These are phyloP conservation scores for Eucriotettix oculatus DNA, from an alignment of 2,888 invertebrate genomes.

Conservation along the genomic window DNA sequence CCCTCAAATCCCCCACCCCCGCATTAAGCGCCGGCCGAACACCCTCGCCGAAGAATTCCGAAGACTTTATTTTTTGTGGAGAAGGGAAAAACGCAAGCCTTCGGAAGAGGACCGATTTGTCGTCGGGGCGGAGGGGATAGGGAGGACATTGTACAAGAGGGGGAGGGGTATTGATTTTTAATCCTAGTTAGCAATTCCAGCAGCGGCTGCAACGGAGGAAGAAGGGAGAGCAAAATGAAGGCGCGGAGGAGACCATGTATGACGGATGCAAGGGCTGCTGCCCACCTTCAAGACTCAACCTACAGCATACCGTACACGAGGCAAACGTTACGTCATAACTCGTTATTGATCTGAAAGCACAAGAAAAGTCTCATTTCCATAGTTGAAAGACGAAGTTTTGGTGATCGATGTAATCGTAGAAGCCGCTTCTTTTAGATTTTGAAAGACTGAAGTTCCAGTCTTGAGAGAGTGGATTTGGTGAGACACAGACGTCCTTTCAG, in stretches of 20 bases:
- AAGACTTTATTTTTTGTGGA: constrained; percentile 2
- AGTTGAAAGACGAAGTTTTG: too few species aligned
- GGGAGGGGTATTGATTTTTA: constrained; percentile 14
- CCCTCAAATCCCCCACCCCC: constrained; percentile 1
- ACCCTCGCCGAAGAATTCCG: constrained; percentile 7
- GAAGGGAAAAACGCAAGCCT: constrained; percentile 1
- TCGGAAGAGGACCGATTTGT: constrained; percentile 5
- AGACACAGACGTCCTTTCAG: too few species aligned
- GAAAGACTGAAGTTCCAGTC: too few species aligned
- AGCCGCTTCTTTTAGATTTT: too few species aligned
- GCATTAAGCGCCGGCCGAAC: not conserved
- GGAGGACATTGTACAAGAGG: constrained; percentile 6
- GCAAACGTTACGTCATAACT: too few species aligned
- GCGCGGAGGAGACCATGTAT: not conserved
- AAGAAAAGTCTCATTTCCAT: too few species aligned
- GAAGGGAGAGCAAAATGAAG: constrained; percentile 2
- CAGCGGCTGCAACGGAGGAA: constrained; percentile 1
- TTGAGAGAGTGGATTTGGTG: too few species aligned
- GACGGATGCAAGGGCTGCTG: too few species aligned
- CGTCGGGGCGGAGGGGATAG: not conserved
- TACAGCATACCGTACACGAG: too few species aligned
- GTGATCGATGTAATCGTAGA: too few species aligned
- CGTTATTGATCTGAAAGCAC: too few species aligned
- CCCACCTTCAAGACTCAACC: too few species aligned
- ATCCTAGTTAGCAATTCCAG: constrained; percentile 15